Base-by-base conservation (phyloP, 2,113 vertebrate genomes). In the Albula glossodonta region DNA sequence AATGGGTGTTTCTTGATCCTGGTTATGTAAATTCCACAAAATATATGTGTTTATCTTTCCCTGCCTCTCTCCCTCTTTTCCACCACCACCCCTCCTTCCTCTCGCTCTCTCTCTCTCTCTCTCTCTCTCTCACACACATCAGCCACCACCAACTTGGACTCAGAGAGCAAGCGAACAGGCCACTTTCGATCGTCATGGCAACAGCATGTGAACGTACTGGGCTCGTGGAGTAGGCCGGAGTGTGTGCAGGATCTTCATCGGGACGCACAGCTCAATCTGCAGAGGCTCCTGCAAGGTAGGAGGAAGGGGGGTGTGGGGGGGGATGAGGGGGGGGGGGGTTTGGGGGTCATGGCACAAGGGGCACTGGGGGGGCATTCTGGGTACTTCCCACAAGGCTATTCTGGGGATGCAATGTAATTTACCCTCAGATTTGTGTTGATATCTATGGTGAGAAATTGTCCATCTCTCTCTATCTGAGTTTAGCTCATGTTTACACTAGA, bases 161-260 rank as follows among this genome's bases (percentile, higher is more conserved):
- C 91, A 0, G 95, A 96, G 91, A 95, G 94, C 92, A 96, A 95
- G 94, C 96, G 94, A 89, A 91, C 94, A 4, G 80, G 94, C 90
- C 96, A 94, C n/a, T 51, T 95, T 93, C 96, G 94, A 92, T 95
- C 96, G 93, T 92, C 95, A 96, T 97, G 96, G 96, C 96, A 96
- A 94, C 97, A 97, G 92, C 96, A 96, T 1, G 95, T 95, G 92
- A 97, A 97, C 4, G 94, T 96, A 88, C 96, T 97, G 93, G 90
- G 96, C 92, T 93, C 95, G 5, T 90, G 94, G 2, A 93, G 94
- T 91, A 93, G 95, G 91, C 96, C 96, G 0, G 94, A 94, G 0
- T 95, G 96, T 89, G 94, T 96, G 93, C 95, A 96, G 90, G 94
- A 96, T 91, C 95, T 96, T 91, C 96, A 96, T 94, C 96, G 96